A percentile compares a stretch with the other conserved stretches of the same genome.
Conservation (phyloP, 2,797 vertebrate genomes). For the Thaleichthys pacificus region DNA sequence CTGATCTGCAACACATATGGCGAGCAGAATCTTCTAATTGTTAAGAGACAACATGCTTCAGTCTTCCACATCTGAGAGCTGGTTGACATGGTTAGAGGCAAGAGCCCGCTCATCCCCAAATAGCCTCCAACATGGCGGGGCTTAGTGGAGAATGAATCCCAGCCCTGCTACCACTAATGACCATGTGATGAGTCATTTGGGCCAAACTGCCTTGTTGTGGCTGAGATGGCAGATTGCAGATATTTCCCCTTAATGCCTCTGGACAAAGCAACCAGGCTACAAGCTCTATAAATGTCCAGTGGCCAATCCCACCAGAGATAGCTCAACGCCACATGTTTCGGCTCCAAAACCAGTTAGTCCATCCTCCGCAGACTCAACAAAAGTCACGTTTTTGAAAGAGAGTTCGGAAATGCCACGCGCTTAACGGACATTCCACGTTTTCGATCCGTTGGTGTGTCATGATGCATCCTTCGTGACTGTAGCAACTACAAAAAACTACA, state of each 20-base stretch:
- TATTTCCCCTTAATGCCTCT: conserved; percentile 33
- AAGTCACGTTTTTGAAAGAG: too few relatives aligned
- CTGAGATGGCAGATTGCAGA: conserved; percentile 56
- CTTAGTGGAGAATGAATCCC: conserved; percentile 60
- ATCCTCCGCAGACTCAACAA: too few relatives aligned
- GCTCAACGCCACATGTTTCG: conserved; percentile 1
- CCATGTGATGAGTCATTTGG: conserved; percentile 73
- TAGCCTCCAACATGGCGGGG: conserved; percentile 57
- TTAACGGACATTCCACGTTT: too few relatives aligned
- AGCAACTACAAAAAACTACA: neutral
- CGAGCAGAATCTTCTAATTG: conserved; percentile 67
- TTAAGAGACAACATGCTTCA: conserved; percentile 65
- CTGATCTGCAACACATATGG: conserved; percentile 58
- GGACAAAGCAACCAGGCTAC: conserved; percentile 4
- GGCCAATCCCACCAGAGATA: conserved; percentile 35
- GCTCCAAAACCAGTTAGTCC: too few relatives aligned
- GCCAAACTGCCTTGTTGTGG: conserved; percentile 62
- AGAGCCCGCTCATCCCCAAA: conserved; percentile 60
- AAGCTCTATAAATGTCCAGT: conserved; percentile 24
- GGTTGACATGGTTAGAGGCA: conserved; percentile 46
- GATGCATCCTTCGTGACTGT: neutral
- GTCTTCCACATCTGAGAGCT: conserved; percentile 66
- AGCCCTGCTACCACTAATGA: conserved; percentile 65
- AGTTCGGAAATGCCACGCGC: too few relatives aligned
- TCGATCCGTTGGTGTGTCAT: too few relatives aligned